These are phyloP conservation scores for Drosophila serrata DNA, from an alignment of 1,140 invertebrate species.

Conservation along the genomic window DNA sequence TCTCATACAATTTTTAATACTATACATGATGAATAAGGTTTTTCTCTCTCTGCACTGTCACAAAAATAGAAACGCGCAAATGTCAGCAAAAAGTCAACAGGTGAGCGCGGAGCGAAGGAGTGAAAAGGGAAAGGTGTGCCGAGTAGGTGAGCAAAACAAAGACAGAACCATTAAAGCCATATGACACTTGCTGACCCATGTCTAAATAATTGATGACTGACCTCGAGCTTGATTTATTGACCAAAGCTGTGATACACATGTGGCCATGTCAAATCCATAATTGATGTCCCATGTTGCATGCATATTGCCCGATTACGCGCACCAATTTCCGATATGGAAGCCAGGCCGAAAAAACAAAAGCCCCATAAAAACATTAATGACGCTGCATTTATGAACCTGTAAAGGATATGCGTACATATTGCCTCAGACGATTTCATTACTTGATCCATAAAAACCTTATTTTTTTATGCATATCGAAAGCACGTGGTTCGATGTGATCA, in stretches of 20 bases:
- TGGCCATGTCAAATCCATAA: slow-evolving; percentile 39
- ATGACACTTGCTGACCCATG: slow-evolving; percentile 60
- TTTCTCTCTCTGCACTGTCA: slow-evolving; percentile 12
- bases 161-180: slow-evolving; percentile 36
- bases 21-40: no score
- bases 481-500: slow-evolving; percentile 30
- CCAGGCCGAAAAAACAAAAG: slow-evolving; percentile 5
- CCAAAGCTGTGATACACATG: slow-evolving; percentile 41
- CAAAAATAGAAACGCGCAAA: slow-evolving; percentile 33
- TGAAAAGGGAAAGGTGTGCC: neutral
- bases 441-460: slow-evolving; percentile 27
- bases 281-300: slow-evolving; percentile 37
- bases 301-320: slow-evolving; percentile 28
- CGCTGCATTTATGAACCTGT: slow-evolving; percentile 24
- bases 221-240: slow-evolving; percentile 80
- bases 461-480: slow-evolving; percentile 29
- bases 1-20: no score
- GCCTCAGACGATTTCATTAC: slow-evolving; percentile 32
- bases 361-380: slow-evolving; percentile 29
- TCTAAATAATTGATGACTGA: slow-evolving; percentile 74
- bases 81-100: slow-evolving; percentile 54
- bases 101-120: slow-evolving; percentile 21
- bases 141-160: neutral
- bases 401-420: slow-evolving; percentile 17
- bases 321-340: slow-evolving; percentile 36